Base-by-base conservation (phyloP, 2,797 vertebrate genomes). In the Picus viridis region DNA sequence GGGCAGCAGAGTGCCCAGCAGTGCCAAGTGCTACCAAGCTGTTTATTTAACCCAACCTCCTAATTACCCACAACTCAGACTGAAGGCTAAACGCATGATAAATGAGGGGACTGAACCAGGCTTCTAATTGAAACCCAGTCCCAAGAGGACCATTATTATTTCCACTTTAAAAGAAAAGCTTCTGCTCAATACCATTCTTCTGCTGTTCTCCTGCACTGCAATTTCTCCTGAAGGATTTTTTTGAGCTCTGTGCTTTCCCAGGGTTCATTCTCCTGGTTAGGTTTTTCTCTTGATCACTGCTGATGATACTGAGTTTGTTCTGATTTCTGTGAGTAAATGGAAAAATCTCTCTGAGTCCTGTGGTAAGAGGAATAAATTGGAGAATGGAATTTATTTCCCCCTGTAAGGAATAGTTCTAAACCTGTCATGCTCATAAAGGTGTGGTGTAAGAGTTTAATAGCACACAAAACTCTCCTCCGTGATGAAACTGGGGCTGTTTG, bases 191-290 rank as follows among this genome's bases (percentile, higher is more conserved):
- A 57, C 43, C 82, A 20, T 72, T 77, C 56, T 92, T 87, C 82
- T 87, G 59, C 73, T 75, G 2, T 54, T 92, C 83, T n/a, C 43
- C 72, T 83, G 59, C 73, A 16, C 86, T 89, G 1, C 76, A 81
- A 95, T 94, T 94, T 94, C 84, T 87, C 76, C 69, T 81, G 79
- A 34, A 95, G 93, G 62, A 45, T 67, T 83, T 84, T 54, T 54
- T 36, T 72, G 53, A 81, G 63, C 59, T 63, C 22, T 77, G 0
- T 64, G 45, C 72, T 93, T 94, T 86, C 6, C 1, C 32, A 18
- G 27, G 9, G 27, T 41, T 95, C 36, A 30, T 87, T 39, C 18
- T 80, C 26, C 74, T 64, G 56, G 6, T 74, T 69, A 49, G 51
- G 29, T 68, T 88, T 89, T 64, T 41, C 47, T 68, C 45, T 36